phyloP scores from a whole-genome alignment of 1,140 invertebrate genomes.

The Drosophila willistoni region DNA sequence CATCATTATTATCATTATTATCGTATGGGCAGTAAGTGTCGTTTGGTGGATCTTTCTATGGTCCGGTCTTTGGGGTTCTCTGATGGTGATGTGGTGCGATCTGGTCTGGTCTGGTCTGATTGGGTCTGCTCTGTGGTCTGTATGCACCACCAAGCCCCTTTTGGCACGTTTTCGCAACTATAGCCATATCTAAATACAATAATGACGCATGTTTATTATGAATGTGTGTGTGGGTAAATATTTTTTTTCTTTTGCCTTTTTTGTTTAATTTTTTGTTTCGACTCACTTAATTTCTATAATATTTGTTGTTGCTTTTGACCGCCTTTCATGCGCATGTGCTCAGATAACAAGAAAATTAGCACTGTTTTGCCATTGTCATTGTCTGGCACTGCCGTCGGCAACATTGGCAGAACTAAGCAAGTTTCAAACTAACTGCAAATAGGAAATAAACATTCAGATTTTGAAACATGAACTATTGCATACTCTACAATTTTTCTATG shows the following conservation, averaged over 20 bases:
- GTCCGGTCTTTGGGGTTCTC: neutral
- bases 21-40: conserved; percentile 7
- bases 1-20: conserved; percentile 17
- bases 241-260: conserved; percentile 13
- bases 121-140: neutral
- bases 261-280: conserved; percentile 16
- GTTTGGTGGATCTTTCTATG: conserved; percentile 1
- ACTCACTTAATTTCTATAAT: conserved; percentile 19
- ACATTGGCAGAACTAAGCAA: conserved; percentile 26
- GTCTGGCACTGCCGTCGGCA: conserved; percentile 14
- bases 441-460: conserved; percentile 14
- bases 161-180: conserved; percentile 38
- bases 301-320: conserved; percentile 34
- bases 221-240: conserved; percentile 21
- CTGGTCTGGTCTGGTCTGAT: neutral
- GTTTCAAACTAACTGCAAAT: conserved; percentile 23
- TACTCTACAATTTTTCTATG: neutral
- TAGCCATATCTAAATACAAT: conserved; percentile 54
- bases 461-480: neutral
- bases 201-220: conserved; percentile 53
- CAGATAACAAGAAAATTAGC: conserved; percentile 70
- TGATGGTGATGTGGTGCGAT: neutral
- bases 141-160: conserved; percentile 5
- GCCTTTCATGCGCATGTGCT: conserved; percentile 47
- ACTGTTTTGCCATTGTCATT: conserved; percentile 42